A percentile compares a stretch with the other conserved stretches of the same genome.
Evolutionary conservation across 2,113 vertebrate species (phyloP).

Genomic region (Callionymus lyra): DNA sequence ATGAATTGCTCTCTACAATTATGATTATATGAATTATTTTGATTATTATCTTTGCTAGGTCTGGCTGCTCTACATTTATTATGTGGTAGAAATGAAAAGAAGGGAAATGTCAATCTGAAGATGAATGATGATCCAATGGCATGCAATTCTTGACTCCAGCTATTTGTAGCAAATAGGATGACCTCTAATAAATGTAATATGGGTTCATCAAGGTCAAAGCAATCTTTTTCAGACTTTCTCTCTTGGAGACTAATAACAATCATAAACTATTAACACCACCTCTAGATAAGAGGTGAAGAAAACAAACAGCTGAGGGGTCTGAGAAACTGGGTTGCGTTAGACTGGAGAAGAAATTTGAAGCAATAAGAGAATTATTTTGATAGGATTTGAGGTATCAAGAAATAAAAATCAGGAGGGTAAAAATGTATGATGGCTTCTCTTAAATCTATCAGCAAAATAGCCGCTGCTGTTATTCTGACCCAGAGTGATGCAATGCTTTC

Average conservation of each 20-base stretch:
- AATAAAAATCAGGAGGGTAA: not conserved
- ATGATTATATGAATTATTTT: no score
- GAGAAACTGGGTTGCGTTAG: no score
- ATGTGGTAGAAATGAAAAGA: no score
- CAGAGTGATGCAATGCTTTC: constrained; percentile 62
- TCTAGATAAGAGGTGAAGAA: constrained; percentile 51
- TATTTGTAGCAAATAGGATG: constrained; percentile 56
- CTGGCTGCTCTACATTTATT: no score
- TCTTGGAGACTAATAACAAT: constrained; percentile 55
- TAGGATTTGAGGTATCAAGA: not conserved
- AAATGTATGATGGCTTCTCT: constrained; percentile 20
- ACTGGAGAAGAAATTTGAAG: constrained; percentile 8
- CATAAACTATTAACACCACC: constrained; percentile 60
- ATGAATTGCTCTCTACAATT: no score
- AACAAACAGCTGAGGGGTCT: no score
- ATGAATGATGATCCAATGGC: constrained; percentile 5
- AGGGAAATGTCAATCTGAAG: constrained; percentile 5
- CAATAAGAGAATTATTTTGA: not conserved
- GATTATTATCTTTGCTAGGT: no score
- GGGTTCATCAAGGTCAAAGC: constrained; percentile 59
- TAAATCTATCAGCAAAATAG: constrained; percentile 37
- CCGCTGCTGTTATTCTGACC: constrained; percentile 35
- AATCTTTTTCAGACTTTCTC: constrained; percentile 50
- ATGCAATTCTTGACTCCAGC: constrained; percentile 36
- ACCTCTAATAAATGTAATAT: constrained; percentile 61